Base-by-base conservation (phyloP, 2,797 vertebrate species). In the Neomorphus geoffroyi region DNA sequence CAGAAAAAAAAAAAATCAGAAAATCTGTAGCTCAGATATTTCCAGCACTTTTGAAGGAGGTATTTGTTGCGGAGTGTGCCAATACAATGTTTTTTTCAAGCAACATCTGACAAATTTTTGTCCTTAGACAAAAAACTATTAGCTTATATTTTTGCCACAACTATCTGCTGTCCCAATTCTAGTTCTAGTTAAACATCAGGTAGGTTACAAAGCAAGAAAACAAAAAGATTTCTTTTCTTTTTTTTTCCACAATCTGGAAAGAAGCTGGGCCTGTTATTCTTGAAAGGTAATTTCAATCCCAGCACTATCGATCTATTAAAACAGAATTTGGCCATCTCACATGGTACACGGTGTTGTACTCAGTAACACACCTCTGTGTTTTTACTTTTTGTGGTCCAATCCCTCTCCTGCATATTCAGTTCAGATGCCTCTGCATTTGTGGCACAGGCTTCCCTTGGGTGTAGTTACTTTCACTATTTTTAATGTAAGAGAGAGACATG, bases 281-380 rank as follows among this genome's bases (percentile, higher is more conserved):
- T 33, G 18, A 15, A 78, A 67, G 1, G 6, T 6, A 24, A 48
- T 58, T 58, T 22, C 14, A 53, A 4, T 61, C 27, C 18, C 16
- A 81, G 21, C 5, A 46, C 11, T 19, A 57, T 26, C 24, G n/a
- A 91, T 71, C 14, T 21, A 15, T 28, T 50, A 65, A 26, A 86
- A 53, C 21, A 65, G 8, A 86, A 64, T 65, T 6, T 72, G 14
- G 7, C 9, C 39, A 64, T 18, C 28, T 27, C 58, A 56, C 2
- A 2, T 11, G 3, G 35, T 35, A 56, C 6, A 3, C 7, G 7
- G 10, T 64, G 16, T 3, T 57, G 33, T 23, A 43, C 17, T 24
- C 30, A 12, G 54, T 15, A 72, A 11, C 21, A 50, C 0, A 0
- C 65, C 5, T 13, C 6, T 5, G 4, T 58, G 48, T 19, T 79